Evolutionary conservation across 2,888 invertebrate genomes (phyloP).

Genomic region (Uropetala carovei): DNA sequence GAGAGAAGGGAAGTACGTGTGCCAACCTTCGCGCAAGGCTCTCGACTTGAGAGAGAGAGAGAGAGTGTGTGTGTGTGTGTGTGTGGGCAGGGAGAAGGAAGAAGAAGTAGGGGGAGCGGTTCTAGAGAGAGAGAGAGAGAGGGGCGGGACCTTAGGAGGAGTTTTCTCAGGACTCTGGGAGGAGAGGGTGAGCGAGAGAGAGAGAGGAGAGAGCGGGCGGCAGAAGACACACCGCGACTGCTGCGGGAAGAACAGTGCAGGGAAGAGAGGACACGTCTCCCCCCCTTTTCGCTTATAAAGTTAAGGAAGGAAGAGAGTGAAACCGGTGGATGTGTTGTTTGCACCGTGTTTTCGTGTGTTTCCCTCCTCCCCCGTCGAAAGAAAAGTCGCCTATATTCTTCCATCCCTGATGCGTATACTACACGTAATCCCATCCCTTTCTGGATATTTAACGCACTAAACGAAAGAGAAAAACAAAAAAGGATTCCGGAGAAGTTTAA

Average conservation of each 20-base stretch:
- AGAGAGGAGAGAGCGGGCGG: slow-evolving; percentile 20
- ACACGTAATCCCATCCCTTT: too few species aligned
- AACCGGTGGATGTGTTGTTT: background rate
- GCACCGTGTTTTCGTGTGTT: slow-evolving; percentile 8
- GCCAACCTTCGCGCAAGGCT: slow-evolving; percentile 37
- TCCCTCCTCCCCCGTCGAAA: slow-evolving; percentile 4
- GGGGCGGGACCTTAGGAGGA: slow-evolving; percentile 63
- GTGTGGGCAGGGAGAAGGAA: background rate
- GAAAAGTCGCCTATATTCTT: too few species aligned
- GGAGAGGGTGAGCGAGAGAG: slow-evolving; percentile 16
- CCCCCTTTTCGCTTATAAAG: background rate
- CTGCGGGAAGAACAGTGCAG: slow-evolving; percentile 32
- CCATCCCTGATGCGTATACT: too few species aligned
- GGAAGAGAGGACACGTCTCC: background rate
- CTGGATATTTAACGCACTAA: background rate
- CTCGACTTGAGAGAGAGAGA: background rate
- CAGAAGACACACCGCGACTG: slow-evolving; percentile 62
- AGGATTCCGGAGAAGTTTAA: too few species aligned
- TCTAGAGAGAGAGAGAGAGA: background rate
- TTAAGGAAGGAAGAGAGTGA: slow-evolving; percentile 5
- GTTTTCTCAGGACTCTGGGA: slow-evolving; percentile 53
- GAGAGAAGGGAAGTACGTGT: background rate
- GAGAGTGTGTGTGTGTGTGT: too few species aligned
- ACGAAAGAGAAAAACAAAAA: background rate
- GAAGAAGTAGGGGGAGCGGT: slow-evolving; percentile 8